These are phyloP conservation scores for Drosophila trichaetosa DNA, from an alignment of 2,888 invertebrate species.

Conservation along the genomic window DNA sequence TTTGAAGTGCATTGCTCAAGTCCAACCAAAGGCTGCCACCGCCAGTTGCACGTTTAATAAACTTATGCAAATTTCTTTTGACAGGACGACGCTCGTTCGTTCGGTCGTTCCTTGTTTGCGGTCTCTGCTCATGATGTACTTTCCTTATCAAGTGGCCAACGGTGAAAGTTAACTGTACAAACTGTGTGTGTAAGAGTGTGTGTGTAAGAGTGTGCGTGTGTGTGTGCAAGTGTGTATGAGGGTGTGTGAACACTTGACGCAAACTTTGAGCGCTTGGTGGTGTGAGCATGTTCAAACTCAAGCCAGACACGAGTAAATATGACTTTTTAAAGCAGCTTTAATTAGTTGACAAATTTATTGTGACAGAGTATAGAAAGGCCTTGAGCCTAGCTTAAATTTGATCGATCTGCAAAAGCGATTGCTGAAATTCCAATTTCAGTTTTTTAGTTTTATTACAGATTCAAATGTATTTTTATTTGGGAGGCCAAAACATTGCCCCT, in stretches of 20 bases:
- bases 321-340: not conserved
- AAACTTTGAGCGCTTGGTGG: conserved; percentile 11
- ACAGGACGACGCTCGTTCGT: conserved; percentile 8
- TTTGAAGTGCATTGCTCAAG: conserved; percentile 34
- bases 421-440: not conserved
- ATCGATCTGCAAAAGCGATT: not conserved
- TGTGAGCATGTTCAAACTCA: conserved; percentile 2
- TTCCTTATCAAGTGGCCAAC: conserved; percentile 40
- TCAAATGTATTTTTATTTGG: too few relatives aligned
- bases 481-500: too few relatives aligned
- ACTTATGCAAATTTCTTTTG: conserved; percentile 71
- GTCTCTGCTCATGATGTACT: conserved; percentile 47
- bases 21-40: conserved; percentile 25
- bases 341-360: not conserved
- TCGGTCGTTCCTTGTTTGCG: conserved; percentile 24
- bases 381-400: not conserved
- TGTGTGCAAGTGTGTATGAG: conserved; percentile 1
- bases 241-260: conserved; percentile 18
- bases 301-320: not conserved
- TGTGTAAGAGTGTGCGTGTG: not conserved
- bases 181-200: not conserved
- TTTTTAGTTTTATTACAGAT: not conserved
- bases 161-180: conserved; percentile 42
- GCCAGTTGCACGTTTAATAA: conserved; percentile 54
- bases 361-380: not conserved